These are phyloP conservation scores for Anthopleura xanthogrammica DNA, from an alignment of 92 coral and sea anemone genomes.

Conservation along the genomic window DNA sequence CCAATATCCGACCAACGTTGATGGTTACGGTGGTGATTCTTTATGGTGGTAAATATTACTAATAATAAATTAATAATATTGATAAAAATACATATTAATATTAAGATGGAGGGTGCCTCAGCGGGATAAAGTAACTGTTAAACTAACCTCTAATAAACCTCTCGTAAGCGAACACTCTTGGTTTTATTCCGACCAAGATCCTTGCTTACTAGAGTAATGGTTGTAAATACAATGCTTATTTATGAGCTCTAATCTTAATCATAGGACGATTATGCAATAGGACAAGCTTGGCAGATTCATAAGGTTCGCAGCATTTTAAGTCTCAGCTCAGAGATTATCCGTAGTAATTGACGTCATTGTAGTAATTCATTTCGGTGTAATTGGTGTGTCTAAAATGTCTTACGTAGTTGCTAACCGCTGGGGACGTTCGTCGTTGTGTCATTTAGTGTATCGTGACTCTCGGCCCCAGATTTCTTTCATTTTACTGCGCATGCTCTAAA, in stretches of 20 bases:
- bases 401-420: background rate
- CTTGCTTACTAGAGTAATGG: background rate
- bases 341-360: background rate
- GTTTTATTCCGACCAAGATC: background rate
- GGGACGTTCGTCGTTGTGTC: background rate
- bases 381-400: background rate
- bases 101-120: background rate
- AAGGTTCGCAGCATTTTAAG: constrained; percentile 23
- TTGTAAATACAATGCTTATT: background rate
- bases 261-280: constrained; percentile 18
- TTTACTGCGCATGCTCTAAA: too few relatives aligned
- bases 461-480: background rate
- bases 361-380: background rate
- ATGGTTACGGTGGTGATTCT: too few relatives aligned
- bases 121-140: background rate
- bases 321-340: background rate
- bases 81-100: too few relatives aligned
- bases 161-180: background rate
- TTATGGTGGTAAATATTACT: background rate
- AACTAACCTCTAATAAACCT: background rate
- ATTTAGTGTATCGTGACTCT: background rate
- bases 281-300: constrained; percentile 26
- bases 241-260: constrained; percentile 24
- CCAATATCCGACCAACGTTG: too few relatives aligned
- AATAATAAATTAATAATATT: too few relatives aligned